phyloP scores from a whole-genome alignment of 1,140 invertebrate species.

The Mactra quadrangularis region DNA sequence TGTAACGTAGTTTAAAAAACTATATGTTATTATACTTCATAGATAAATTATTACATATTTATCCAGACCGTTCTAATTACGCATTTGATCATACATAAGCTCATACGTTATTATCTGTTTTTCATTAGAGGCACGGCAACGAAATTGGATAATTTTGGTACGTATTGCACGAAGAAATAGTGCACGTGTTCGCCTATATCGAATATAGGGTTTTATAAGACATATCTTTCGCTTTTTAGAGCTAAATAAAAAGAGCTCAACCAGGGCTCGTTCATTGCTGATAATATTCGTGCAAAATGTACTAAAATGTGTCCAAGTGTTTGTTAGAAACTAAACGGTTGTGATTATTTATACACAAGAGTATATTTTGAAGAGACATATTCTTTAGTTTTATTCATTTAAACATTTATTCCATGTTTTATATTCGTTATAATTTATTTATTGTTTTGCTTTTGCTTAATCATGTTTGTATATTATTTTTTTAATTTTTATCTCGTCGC shows the following conservation, averaged over 20 bases:
- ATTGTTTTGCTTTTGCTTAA: slow-evolving; percentile 47
- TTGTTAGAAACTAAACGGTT: slow-evolving; percentile 26
- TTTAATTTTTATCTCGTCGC: slow-evolving; percentile 15
- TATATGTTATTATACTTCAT: no score
- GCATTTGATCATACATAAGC: slow-evolving; percentile 19
- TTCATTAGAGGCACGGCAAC: slow-evolving; percentile 28
- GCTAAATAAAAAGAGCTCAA: no score
- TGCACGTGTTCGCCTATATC: no score
- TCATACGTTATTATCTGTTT: slow-evolving; percentile 16
- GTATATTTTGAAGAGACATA: slow-evolving; percentile 43
- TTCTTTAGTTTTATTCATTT: slow-evolving; percentile 36
- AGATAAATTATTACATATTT: neutral
- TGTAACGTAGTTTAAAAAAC: no score
- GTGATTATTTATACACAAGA: slow-evolving; percentile 23
- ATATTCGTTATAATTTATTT: slow-evolving; percentile 34
- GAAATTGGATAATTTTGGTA: slow-evolving; percentile 11
- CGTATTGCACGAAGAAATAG: neutral
- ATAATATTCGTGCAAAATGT: neutral
- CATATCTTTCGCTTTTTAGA: no score
- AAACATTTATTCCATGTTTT: slow-evolving; percentile 34
- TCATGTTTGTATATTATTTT: slow-evolving; percentile 33
- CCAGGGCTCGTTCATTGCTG: no score
- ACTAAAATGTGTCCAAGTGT: neutral
- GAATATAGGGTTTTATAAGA: no score
- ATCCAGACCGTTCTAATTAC: neutral